phyloP scores from a whole-genome alignment of 1,140 invertebrate species.

The Tyrophagus putrescentiae region DNA sequence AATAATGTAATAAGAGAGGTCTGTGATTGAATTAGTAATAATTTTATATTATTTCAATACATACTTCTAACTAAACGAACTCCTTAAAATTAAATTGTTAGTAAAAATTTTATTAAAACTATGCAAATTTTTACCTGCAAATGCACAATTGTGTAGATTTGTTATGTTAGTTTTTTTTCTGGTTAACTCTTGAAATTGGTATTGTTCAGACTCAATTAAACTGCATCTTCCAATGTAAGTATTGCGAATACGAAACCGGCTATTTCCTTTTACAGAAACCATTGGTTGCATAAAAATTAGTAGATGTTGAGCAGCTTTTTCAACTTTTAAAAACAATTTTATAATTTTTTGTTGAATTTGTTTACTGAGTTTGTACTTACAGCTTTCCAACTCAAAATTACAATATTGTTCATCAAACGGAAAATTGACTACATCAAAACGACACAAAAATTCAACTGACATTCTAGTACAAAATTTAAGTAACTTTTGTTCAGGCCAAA shows the following conservation, averaged over 20 bases:
- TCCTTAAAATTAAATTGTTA: too few relatives aligned
- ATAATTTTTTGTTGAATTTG: neutral
- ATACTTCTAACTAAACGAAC: too few relatives aligned
- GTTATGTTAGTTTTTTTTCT: too few relatives aligned
- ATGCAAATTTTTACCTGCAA: too few relatives aligned
- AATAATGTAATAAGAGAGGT: constrained; percentile 26
- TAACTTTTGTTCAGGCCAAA: neutral
- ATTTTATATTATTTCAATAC: too few relatives aligned
- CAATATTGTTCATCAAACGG: constrained; percentile 28
- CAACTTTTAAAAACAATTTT: neutral
- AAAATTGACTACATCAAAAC: constrained; percentile 27
- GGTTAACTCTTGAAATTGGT: neutral
- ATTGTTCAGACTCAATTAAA: neutral
- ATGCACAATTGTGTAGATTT: too few relatives aligned
- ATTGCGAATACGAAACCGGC: constrained; percentile 7
- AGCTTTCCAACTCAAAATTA: constrained; percentile 25
- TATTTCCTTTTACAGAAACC: constrained; percentile 9
- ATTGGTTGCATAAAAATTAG: constrained; percentile 1
- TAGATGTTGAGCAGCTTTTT: neutral
- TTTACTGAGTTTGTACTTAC: constrained; percentile 21
- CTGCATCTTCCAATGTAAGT: neutral
- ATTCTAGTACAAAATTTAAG: constrained; percentile 29
- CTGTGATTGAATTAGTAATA: too few relatives aligned
- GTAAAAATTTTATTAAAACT: too few relatives aligned
- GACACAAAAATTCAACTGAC: constrained; percentile 24